Evolutionary conservation across 2,797 vertebrate species (phyloP), one percentile per base, ranked within the genome.

Genomic region (Acipenser oxyrinchus): DNA sequence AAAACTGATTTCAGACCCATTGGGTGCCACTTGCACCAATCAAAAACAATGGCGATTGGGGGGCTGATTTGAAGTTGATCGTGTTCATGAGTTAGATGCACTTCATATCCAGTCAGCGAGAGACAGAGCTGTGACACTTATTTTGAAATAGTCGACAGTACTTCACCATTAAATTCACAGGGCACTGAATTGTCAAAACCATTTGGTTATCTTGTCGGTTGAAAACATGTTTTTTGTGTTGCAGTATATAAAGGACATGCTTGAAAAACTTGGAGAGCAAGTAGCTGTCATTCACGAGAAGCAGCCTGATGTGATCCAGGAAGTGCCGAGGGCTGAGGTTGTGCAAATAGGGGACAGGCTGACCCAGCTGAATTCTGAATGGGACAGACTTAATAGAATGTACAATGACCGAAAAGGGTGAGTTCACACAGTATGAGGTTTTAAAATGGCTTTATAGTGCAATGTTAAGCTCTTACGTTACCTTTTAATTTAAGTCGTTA

Each of bases 371-470:
- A 95, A 97, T 52, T 88, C 91, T 0, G 91, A 96, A 69, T 99
- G 95, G 95, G 95, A 97, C 79, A 86, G 93, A 70, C 82, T 97
- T 76, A 96, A 97, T 74, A 89, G 93, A 78, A 87, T 93, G 86
- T 95, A 93, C 84, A 88, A 77, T 80, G 93, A 96, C 76, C 91
- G 86, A 60, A 98, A 94, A 74, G 89, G 93, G 97, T 98, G 82
- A 68, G 91, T 79, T 3, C 49, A 37, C 51, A 13, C 15, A 2
- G 48, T 15, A 6, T 23, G 13, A 5, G 37, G 37, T 37, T 37
- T 37, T 37, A 37, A 37, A 37, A 37, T 37, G 37, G 37, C 37
- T 37, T 37, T 37, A 37, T 37, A 37, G 37, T 37, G 37, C 37
- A 37, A 37, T 37, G 37, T 37, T 37, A 37, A 37, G 37, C 37